A percentile compares a stretch with the other conserved stretches of the same genome.
phyloP scores from a whole-genome alignment of 2,113 vertebrate genomes.

The Talpa occidentalis region DNA sequence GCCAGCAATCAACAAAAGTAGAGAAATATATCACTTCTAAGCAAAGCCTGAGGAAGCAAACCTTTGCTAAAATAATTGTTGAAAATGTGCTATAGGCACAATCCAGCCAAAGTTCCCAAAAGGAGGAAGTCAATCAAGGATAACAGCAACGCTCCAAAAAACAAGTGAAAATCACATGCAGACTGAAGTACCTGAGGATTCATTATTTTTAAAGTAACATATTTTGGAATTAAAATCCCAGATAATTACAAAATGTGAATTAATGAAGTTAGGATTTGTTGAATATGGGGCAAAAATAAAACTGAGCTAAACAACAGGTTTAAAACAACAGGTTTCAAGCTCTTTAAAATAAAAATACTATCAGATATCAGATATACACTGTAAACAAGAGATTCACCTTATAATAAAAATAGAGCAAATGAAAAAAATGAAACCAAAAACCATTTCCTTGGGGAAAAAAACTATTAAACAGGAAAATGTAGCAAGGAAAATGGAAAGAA shows the following conservation, averaged over 20 bases:
- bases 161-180: constrained; percentile 13
- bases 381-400: not conserved
- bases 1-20: not conserved
- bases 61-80: constrained; percentile 8
- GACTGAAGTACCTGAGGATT: not conserved
- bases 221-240: constrained; percentile 49
- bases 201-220: constrained; percentile 46
- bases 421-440: constrained; percentile 11
- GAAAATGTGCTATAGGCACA: not conserved
- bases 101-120: not conserved
- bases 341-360: not conserved
- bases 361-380: not conserved
- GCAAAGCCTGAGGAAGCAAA: constrained; percentile 17
- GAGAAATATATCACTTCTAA: constrained; percentile 12
- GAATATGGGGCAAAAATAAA: not conserved
- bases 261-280: not conserved
- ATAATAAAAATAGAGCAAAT: not conserved
- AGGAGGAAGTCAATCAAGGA: constrained; percentile 13
- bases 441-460: not conserved
- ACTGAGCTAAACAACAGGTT: not conserved
- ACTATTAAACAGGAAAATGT: not conserved
- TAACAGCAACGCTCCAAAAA: not conserved
- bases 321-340: constrained; percentile 31
- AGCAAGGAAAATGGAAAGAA: not conserved
- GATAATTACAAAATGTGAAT: not conserved